phyloP scores from a whole-genome alignment of 2,797 vertebrate genomes.

The Luscinia megarhynchos region DNA sequence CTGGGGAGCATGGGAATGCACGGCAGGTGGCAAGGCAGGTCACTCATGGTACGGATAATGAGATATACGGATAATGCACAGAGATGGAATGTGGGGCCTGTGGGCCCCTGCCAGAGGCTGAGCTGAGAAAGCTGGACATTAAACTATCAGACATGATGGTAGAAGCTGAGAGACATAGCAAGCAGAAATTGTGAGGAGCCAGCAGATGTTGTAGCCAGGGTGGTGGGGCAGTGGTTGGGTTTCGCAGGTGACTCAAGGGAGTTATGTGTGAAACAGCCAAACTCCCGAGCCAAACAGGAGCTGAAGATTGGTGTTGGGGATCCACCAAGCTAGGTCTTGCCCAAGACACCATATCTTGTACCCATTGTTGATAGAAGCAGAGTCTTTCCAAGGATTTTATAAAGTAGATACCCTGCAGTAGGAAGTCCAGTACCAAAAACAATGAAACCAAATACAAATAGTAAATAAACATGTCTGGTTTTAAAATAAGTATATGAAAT shows the following conservation, averaged over 20 bases:
- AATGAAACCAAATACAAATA: background rate
- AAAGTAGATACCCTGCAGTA: background rate
- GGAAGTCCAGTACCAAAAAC: background rate
- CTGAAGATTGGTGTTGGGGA: background rate
- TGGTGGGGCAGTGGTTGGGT: accelerated
- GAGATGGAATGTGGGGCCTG: background rate
- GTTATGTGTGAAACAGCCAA: background rate
- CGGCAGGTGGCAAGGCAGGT: background rate
- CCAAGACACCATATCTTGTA: background rate
- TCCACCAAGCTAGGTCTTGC: background rate
- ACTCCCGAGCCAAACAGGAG: background rate
- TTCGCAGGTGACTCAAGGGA: background rate
- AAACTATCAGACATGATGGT: background rate
- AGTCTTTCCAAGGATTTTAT: background rate
- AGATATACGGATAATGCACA: too few species aligned
- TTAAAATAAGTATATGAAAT: background rate
- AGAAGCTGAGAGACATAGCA: too few species aligned
- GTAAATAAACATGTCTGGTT: background rate
- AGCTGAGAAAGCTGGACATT: background rate
- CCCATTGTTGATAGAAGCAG: background rate
- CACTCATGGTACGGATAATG: too few species aligned
- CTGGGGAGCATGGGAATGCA: accelerated
- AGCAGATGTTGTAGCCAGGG: background rate
- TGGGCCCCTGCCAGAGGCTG: background rate
- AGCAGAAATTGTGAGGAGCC: background rate